Evolutionary conservation across 92 coral and sea anemone species (phyloP).

Genomic region (Porites lobata): DNA sequence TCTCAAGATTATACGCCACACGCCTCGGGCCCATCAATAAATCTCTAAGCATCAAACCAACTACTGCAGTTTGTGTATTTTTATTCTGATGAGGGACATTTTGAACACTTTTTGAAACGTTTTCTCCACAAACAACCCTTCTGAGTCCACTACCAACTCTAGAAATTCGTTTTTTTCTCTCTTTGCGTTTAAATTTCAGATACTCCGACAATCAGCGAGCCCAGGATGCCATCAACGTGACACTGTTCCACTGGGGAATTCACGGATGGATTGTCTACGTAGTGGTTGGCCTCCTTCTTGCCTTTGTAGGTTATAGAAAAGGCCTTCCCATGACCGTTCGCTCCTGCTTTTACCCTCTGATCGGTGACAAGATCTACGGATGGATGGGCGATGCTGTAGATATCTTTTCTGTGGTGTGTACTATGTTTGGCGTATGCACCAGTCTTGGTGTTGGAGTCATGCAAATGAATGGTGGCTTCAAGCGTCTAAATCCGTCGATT

Average conservation of each 20-base stretch:
- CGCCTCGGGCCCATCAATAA: too few species aligned
- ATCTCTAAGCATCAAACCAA: too few species aligned
- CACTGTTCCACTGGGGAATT: constrained; percentile 94
- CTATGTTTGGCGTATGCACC: constrained; percentile 97
- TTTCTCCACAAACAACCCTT: too few species aligned
- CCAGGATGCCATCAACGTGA: constrained; percentile 94
- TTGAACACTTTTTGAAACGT: too few species aligned
- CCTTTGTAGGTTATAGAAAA: constrained; percentile 81
- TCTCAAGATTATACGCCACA: too few species aligned
- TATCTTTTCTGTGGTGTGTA: constrained; percentile 85
- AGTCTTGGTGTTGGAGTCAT: constrained; percentile 92
- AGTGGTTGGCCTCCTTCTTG: constrained; percentile 88
- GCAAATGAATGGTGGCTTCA: constrained; percentile 79
- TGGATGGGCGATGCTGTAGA: constrained; percentile 91
- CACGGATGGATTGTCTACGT: constrained; percentile 96
- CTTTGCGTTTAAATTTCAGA: constrained; percentile 11
- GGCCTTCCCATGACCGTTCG: constrained; percentile 96
- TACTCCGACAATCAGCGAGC: constrained; percentile 89
- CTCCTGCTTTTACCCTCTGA: constrained; percentile 89
- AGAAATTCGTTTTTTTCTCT: background rate
- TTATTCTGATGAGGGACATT: background rate
- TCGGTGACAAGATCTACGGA: constrained; percentile 89
- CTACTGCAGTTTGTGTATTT: too few species aligned
- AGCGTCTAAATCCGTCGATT: constrained; percentile 72
- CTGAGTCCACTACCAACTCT: background rate